Conservation (phyloP, 2,113 vertebrate species). For the Phycodurus eques region DNA sequence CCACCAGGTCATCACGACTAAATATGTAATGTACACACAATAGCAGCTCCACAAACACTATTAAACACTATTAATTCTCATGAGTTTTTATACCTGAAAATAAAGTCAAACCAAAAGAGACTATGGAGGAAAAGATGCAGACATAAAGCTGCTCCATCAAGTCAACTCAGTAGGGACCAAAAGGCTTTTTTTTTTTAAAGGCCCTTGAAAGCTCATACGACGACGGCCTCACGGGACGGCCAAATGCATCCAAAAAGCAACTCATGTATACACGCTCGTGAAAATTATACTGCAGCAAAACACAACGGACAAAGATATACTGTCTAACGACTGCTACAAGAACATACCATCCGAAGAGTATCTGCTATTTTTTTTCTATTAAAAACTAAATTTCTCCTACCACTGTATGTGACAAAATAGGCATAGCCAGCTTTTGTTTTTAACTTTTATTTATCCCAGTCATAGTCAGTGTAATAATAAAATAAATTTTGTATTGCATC, state of each 20-base stretch:
- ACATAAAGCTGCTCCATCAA: constrained; percentile 38
- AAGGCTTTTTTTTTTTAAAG: constrained; percentile 3
- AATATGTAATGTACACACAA: constrained; percentile 21
- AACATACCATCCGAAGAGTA: neutral
- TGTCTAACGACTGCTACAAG: neutral
- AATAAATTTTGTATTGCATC: too few species aligned
- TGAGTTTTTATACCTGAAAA: constrained; percentile 33
- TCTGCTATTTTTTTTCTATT: neutral
- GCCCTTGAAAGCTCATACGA: constrained; percentile 25
- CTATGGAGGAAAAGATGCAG: constrained; percentile 17
- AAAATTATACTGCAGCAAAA: constrained; percentile 3
- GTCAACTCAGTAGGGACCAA: constrained; percentile 24
- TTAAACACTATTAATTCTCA: constrained; percentile 54
- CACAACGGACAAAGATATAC: neutral
- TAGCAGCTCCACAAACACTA: constrained; percentile 34
- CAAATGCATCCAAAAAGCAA: constrained; percentile 4
- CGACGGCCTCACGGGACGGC: neutral
- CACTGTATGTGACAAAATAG: too few species aligned
- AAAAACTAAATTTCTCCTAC: too few species aligned
- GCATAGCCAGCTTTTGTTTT: too few species aligned
- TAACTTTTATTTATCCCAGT: too few species aligned
- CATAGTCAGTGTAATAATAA: too few species aligned
- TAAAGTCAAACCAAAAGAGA: constrained; percentile 32
- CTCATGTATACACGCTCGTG: constrained; percentile 6
- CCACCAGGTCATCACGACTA: constrained; percentile 33